These are phyloP conservation scores for Pedicia rivosa DNA, from an alignment of 2,888 invertebrate species.

Conservation along the genomic window DNA sequence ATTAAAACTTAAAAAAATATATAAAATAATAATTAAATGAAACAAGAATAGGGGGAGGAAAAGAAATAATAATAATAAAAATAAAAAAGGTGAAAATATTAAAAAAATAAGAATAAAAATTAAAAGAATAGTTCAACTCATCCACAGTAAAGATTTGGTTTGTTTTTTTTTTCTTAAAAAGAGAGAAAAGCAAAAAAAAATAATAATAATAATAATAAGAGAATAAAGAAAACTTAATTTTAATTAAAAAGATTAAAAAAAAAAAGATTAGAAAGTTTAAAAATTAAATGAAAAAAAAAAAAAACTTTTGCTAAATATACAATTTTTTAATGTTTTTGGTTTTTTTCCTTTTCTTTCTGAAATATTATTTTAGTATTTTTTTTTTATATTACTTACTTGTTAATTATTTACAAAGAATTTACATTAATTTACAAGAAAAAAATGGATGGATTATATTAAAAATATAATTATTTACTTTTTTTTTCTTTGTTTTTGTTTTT, in stretches of 20 bases:
- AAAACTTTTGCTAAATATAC: too few species aligned
- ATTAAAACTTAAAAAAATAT: too few species aligned
- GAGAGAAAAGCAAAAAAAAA: background rate
- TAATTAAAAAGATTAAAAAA: too few species aligned
- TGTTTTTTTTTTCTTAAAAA: background rate
- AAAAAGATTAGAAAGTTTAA: too few species aligned
- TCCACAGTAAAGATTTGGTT: background rate
- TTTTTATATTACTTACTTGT: background rate
- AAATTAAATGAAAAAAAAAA: too few species aligned
- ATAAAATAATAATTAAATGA: too few species aligned
- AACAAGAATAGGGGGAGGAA: too few species aligned
- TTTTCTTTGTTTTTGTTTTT: constrained; percentile 1
- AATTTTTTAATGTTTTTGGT: too few species aligned
- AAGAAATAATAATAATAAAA: background rate
- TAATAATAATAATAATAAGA: background rate
- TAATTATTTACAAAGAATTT: constrained; percentile 3
- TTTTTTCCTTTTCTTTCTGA: constrained; percentile 4
- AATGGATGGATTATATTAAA: background rate
- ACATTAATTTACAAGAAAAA: constrained; percentile 3
- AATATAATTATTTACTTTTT: background rate
- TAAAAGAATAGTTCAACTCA: background rate
- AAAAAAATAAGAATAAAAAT: background rate
- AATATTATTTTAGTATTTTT: constrained; percentile 2
- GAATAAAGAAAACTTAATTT: background rate
- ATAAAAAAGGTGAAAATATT: background rate